These are phyloP conservation scores for Hyphantria cunea DNA, from an alignment of 1,140 invertebrate species.

Conservation along the genomic window DNA sequence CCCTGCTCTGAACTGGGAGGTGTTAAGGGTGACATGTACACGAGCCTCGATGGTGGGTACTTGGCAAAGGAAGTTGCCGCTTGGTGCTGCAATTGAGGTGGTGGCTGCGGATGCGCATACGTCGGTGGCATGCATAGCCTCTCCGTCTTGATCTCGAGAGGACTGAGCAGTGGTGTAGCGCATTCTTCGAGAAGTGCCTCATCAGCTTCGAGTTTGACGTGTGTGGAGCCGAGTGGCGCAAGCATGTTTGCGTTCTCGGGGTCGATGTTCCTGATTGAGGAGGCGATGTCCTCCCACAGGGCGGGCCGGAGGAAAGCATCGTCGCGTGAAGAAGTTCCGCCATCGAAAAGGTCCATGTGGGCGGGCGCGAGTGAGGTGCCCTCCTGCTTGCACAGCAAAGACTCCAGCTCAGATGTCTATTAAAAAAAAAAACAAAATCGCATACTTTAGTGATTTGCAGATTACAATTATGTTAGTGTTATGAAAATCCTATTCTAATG, in stretches of 20 bases:
- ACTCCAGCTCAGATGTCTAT: slow-evolving; percentile 80
- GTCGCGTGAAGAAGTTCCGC: slow-evolving; percentile 84
- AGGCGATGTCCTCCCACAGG: slow-evolving; percentile 94
- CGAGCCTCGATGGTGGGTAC: slow-evolving; percentile 80
- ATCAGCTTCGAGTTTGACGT: slow-evolving; percentile 89
- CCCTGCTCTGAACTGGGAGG: slow-evolving; percentile 92
- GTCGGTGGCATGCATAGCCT: slow-evolving; percentile 78
- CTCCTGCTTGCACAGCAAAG: slow-evolving; percentile 79
- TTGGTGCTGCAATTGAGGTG: slow-evolving; percentile 59
- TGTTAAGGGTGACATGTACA: slow-evolving; percentile 90
- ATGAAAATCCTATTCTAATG: slow-evolving; percentile 26
- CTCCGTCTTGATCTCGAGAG: slow-evolving; percentile 89
- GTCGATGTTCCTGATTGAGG: slow-evolving; percentile 93
- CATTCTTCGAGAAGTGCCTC: slow-evolving; percentile 83
- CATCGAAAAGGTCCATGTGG: slow-evolving; percentile 77
- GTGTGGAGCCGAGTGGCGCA: slow-evolving; percentile 82
- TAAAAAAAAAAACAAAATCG: slow-evolving; percentile 35
- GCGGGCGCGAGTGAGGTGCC: slow-evolving; percentile 68
- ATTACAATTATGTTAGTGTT: slow-evolving; percentile 9
- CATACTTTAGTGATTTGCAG: slow-evolving; percentile 13
- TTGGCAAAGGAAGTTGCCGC: slow-evolving; percentile 64
- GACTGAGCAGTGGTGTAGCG: slow-evolving; percentile 86
- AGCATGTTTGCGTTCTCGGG: slow-evolving; percentile 94
- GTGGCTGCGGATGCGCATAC: slow-evolving; percentile 77
- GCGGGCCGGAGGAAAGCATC: slow-evolving; percentile 92